phyloP scores from a whole-genome alignment of 1,140 invertebrate species.

The Bombus haemorrhoidalis region DNA sequence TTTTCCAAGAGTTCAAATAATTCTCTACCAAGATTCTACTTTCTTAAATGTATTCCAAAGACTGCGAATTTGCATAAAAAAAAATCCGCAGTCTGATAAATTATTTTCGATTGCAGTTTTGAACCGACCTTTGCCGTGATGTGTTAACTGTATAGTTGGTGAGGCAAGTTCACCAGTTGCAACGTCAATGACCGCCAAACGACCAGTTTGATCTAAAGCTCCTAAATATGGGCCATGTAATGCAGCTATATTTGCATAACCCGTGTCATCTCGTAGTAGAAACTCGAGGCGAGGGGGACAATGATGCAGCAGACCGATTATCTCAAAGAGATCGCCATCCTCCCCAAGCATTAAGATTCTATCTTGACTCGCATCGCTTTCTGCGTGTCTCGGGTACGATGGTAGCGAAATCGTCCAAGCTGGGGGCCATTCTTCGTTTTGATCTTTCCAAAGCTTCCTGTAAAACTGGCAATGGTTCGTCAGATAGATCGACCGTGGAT shows the following conservation, averaged over 20 bases:
- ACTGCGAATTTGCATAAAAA: no score
- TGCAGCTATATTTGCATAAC: slow-evolving; percentile 53
- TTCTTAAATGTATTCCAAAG: no score
- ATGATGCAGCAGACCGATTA: slow-evolving; percentile 44
- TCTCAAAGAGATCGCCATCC: slow-evolving; percentile 66
- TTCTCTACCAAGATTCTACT: no score
- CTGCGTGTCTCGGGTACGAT: slow-evolving; percentile 56
- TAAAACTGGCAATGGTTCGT: slow-evolving; percentile 64
- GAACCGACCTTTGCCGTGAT: slow-evolving; percentile 53
- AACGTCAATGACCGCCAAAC: neutral
- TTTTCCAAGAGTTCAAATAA: no score
- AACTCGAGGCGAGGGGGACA: slow-evolving; percentile 58
- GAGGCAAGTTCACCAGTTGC: slow-evolving; percentile 41
- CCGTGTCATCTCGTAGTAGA: slow-evolving; percentile 15
- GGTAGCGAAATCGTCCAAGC: slow-evolving; percentile 61
- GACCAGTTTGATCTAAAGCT: neutral
- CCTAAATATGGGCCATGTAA: slow-evolving; percentile 39
- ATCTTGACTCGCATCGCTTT: slow-evolving; percentile 54
- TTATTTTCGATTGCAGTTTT: neutral
- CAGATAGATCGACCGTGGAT: neutral
- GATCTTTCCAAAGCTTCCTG: slow-evolving; percentile 55
- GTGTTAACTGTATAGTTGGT: neutral
- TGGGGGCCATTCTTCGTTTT: slow-evolving; percentile 49
- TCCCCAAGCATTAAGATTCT: slow-evolving; percentile 61
- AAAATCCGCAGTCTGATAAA: neutral